Conservation (phyloP, 1,140 invertebrate genomes). For the Drosophila tropicalis region DNA sequence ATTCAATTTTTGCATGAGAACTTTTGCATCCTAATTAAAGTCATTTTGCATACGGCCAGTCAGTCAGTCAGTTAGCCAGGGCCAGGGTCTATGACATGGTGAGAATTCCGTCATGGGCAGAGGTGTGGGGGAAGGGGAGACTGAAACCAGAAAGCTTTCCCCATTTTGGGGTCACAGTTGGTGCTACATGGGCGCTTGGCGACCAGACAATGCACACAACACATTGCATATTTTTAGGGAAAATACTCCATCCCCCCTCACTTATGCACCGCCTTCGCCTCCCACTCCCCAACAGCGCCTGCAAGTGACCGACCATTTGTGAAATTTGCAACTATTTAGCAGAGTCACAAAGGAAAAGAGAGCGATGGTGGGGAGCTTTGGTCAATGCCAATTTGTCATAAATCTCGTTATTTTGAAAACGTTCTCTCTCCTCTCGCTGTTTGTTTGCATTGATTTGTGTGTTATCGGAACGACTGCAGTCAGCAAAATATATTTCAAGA, state of each 20-base stretch:
- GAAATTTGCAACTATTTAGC: conserved; percentile 69
- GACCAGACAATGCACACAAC: conserved; percentile 38
- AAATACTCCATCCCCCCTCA: not conserved
- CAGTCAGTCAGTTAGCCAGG: conserved; percentile 13
- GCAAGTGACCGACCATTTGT: not conserved
- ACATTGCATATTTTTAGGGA: conserved; percentile 70
- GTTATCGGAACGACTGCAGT: conserved; percentile 59
- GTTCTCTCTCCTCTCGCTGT: conserved; percentile 11
- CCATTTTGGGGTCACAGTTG: conserved; percentile 70
- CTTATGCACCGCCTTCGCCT: no score
- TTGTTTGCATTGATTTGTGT: conserved; percentile 45
- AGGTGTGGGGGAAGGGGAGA: not conserved
- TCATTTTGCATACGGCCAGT: conserved; percentile 15
- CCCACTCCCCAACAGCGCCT: no score
- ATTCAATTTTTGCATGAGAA: conserved; percentile 79
- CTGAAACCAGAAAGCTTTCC: not conserved
- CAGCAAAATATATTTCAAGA: conserved; percentile 28
- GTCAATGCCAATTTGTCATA: conserved; percentile 75
- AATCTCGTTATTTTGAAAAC: conserved; percentile 80
- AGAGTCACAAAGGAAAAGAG: not conserved
- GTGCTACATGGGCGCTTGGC: conserved; percentile 71
- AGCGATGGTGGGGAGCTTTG: not conserved
- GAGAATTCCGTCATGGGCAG: not conserved
- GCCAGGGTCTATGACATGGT: not conserved
- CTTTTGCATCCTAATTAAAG: conserved; percentile 22